Evolutionary conservation across 2,888 invertebrate species (phyloP).

Genomic region (Opisthograptis luteolata): DNA sequence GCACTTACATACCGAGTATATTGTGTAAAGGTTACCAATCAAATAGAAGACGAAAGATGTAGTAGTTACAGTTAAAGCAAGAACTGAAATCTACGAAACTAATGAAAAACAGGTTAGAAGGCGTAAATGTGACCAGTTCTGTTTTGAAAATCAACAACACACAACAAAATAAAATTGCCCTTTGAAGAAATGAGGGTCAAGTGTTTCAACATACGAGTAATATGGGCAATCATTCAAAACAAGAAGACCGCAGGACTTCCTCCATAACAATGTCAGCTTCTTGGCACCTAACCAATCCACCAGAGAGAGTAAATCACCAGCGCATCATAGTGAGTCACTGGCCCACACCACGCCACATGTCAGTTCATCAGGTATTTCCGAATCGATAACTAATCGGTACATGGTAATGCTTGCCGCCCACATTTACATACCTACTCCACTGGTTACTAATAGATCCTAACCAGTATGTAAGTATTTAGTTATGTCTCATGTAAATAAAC

Average conservation of each 20-base stretch:
- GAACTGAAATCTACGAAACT: too few species aligned
- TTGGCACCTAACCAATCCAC: neutral
- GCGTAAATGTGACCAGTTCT: too few species aligned
- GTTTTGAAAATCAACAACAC: too few species aligned
- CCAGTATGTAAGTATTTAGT: too few species aligned
- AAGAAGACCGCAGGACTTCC: neutral
- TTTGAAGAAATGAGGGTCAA: too few species aligned
- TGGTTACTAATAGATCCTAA: too few species aligned
- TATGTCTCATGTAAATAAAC: neutral
- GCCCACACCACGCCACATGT: neutral
- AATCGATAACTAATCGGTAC: conserved; percentile 24
- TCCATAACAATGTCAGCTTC: neutral
- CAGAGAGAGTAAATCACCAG: neutral
- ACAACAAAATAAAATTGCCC: too few species aligned
- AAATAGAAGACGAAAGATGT: too few species aligned
- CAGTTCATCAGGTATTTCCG: conserved; percentile 16
- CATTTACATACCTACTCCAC: neutral
- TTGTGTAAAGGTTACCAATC: neutral
- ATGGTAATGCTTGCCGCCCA: conserved; percentile 15
- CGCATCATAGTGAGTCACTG: neutral
- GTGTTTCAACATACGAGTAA: too few species aligned
- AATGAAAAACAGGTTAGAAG: too few species aligned
- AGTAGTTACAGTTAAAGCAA: too few species aligned
- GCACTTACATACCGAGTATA: neutral
- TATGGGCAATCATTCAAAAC: too few species aligned